Evolutionary conservation across 37 sponge, comb jelly and placozoan species (phyloP), one percentile per base, ranked within the genome.

Genomic region (Halichondria panicea): DNA sequence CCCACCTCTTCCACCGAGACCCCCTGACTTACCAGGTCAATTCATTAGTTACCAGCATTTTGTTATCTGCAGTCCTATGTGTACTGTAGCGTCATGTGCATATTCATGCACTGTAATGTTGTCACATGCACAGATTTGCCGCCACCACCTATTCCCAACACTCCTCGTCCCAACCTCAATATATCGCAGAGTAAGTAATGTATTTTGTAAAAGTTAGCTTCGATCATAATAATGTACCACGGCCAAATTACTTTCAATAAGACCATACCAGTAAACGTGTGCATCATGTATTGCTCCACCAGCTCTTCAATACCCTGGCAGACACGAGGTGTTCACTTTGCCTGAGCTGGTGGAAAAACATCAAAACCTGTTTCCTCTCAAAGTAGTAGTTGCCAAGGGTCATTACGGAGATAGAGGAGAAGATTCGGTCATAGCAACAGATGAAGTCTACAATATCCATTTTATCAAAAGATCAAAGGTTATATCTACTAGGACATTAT

Each of bases 401-500:
- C 78, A 63, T 55, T 78, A 66, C 41, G 54, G 72, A 0, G 78
- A 64, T 0, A 34, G 37, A 31, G 66, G 52, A 3, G 79, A 78
- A 43, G 46, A 65, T 25, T 48, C 37, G 3, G 63, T 75, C 1
- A 85, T 85, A 3, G 71, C 78, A 7, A 67, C 55, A 1, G 86
- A 74, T 0, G 86, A 85, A 12, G 40, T 55, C 27, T 85, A 78
- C 71, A 78, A 64, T 48, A 48, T 85, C 28, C 86, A 85, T 38
- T 85, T 85, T 43, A 57, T 85, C 18, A 85, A 85, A 67, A 66
- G 56, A 8, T 38, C 86, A 24, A 78, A 55, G 27, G 86, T 78
- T 1, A 62, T n/a, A n/a, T n/a, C n/a, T n/a, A n/a, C n/a, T n/a
- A n/a, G n/a, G n/a, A n/a, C n/a, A n/a, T n/a, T n/a, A n/a, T n/a